Base-by-base conservation (phyloP, 2,888 invertebrate genomes). In the Drosophila neonasuta region DNA sequence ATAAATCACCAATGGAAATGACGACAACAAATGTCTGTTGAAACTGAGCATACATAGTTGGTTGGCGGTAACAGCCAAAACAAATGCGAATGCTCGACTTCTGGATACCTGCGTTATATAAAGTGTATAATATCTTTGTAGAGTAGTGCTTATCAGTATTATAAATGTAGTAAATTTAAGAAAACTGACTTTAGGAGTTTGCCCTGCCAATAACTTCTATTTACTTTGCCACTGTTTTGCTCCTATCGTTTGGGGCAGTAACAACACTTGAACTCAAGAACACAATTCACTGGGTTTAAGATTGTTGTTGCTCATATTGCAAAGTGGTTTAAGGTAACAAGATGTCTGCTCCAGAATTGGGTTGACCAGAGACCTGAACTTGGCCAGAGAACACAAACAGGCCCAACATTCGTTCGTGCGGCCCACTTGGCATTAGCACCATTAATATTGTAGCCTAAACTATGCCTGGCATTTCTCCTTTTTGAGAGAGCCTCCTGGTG, bases 361-460 rank as follows among this genome's bases (percentile, higher is more conserved):
- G 73, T 67, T 67, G 74, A 56, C 77, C 74, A 58, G 29, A 54
- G 52, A 52, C 49, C 54, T 57, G 42, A 61, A 45, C 50, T 24
- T n/a, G 30, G 34, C 34, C 32, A 39, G 44, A 42, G 42, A 29
- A 49, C 20, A 44, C 62, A 48, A 42, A 51, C 55, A 66, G 42
- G 50, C 59, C n/a, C 45, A 50, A 32, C 41, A 44, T 36, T 42
- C 30, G 9, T 39, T n/a, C 36, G 10, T 30, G 41, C 41, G 9
- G 13, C 56, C 68, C 55, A 71, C 70, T 75, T 75, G 70, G 69
- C 80, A 81, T 80, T 83, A 86, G 84, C 84, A 78, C 84, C 86
- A 81, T 81, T 86, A 83, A 82, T 82, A 80, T 83, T 84, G 79
- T 67, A 69, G 81, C 71, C 76, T 54, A 58, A 80, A 73, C 76